These are phyloP conservation scores for Macropis europaea DNA, from an alignment of 2,888 invertebrate species.

Conservation along the genomic window DNA sequence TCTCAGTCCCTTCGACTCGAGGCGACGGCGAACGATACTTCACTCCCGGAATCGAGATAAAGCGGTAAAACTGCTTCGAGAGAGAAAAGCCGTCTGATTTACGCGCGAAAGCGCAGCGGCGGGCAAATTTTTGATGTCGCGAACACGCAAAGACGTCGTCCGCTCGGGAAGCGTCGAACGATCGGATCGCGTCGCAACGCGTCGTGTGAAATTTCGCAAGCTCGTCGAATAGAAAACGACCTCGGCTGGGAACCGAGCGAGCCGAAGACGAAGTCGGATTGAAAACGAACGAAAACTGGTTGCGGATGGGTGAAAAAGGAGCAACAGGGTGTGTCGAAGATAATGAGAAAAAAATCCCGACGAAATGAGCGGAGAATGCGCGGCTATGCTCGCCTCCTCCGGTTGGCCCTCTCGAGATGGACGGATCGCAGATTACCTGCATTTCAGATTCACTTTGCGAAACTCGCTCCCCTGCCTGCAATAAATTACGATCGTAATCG, in stretches of 20 bases:
- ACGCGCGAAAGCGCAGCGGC: slow-evolving; percentile 10
- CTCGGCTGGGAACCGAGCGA: neutral
- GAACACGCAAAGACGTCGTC: slow-evolving; percentile 1
- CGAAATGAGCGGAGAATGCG: slow-evolving; percentile 44
- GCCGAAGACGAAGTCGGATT: slow-evolving; percentile 14
- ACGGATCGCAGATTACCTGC: slow-evolving; percentile 60
- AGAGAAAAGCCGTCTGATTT: slow-evolving; percentile 29
- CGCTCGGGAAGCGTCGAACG: too few relatives aligned
- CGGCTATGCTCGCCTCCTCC: slow-evolving; percentile 38
- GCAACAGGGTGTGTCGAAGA: slow-evolving; percentile 40
- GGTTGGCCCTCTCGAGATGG: slow-evolving; percentile 35
- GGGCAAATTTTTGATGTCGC: slow-evolving; percentile 32
- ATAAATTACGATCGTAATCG: slow-evolving; percentile 64
- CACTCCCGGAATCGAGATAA: slow-evolving; percentile 49
- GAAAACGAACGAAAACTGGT: slow-evolving; percentile 47
- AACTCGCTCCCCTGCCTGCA: slow-evolving; percentile 48
- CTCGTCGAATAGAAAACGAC: too few relatives aligned
- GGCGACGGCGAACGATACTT: slow-evolving; percentile 23
- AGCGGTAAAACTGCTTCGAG: slow-evolving; percentile 54
- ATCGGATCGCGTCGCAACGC: too few relatives aligned
- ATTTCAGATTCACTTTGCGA: slow-evolving; percentile 60
- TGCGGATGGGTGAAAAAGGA: slow-evolving; percentile 25
- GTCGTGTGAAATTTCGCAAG: too few relatives aligned
- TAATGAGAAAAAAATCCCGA: slow-evolving; percentile 47
- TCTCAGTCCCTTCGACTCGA: neutral